Evolutionary conservation across 53 echinoderm and acorn worm genomes (phyloP), one percentile per base, ranked within the genome.

Genomic region (Echinarachnius parma): DNA sequence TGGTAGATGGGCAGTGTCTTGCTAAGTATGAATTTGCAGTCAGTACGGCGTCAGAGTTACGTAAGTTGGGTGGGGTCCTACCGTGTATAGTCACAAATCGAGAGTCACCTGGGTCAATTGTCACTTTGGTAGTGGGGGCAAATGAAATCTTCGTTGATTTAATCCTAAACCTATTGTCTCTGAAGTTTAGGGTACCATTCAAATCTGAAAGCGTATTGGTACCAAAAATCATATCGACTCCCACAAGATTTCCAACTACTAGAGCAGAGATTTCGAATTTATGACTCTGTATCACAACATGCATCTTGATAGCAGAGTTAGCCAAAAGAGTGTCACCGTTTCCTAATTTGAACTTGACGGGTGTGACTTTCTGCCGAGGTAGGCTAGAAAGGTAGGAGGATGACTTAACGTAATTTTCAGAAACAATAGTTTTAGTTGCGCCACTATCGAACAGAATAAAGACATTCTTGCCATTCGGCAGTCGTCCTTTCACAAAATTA

Each of bases 381-480:
- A 64, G 15, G 9, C 5, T 23, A 35, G 46, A 35, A 16, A 64
- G 32, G 46, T 44, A 36, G 20, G 7, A 19, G 24, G 65, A 35
- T 29, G 34, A 37, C 20, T 20, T 23, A 45, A 45, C 2, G 36
- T 33, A 35, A 1, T 9, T 9, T 7, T 10, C 19, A 20, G 46
- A 61, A 20, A 60, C 60, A 1, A 60, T 5, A 20, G 76, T 44
- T 13, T 46, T 46, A 22, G 61, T 62, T 18, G 77, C 61, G 46
- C 77, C 77, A 30, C 77, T 77, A 23, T 77, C 77, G 35, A 77
- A 77, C 16, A 62, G 31, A 13, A 61, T 13, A 0, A 77, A 62
- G 21, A 77, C n/a, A 2, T 24, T 32, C 20, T 77, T 77, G 5
- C 77, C 62, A 77, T 75, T 50, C 7, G 16, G 13, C 19, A 75